Evolutionary conservation across 2,113 vertebrate genomes (phyloP).

Genomic region (Petrocephalus microphthalmus): DNA sequence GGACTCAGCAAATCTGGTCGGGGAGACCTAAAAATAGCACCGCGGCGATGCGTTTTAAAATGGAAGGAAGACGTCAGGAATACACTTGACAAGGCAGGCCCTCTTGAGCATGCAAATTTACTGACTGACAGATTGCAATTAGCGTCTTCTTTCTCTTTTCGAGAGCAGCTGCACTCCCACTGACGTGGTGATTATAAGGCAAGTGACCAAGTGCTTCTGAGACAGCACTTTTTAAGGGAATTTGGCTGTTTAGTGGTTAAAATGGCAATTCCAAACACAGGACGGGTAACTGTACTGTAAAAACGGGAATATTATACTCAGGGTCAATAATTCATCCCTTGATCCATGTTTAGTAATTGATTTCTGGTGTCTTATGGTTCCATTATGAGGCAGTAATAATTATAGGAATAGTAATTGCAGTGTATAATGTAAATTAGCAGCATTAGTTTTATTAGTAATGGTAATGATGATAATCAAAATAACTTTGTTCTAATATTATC

Average conservation of each 20-base stretch:
- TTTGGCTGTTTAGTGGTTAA: neutral
- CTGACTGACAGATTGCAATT: neutral
- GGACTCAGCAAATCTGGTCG: constrained; percentile 6
- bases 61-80: constrained; percentile 3
- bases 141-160: neutral
- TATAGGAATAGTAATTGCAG: neutral
- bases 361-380: neutral
- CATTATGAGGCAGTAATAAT: neutral
- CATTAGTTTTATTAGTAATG: neutral
- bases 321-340: neutral
- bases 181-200: neutral
- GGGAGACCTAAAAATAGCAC: constrained; percentile 15
- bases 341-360: neutral
- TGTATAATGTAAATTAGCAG: neutral
- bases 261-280: neutral
- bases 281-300: neutral
- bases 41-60: neutral
- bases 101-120: neutral
- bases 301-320: neutral
- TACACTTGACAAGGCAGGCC: neutral
- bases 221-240: neutral
- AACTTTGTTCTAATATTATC: neutral
- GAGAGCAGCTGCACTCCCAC: neutral
- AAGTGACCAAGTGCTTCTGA: neutral
- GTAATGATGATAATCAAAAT: neutral